Base-by-base conservation (phyloP, 2,113 vertebrate genomes). In the Catharus minimus region DNA sequence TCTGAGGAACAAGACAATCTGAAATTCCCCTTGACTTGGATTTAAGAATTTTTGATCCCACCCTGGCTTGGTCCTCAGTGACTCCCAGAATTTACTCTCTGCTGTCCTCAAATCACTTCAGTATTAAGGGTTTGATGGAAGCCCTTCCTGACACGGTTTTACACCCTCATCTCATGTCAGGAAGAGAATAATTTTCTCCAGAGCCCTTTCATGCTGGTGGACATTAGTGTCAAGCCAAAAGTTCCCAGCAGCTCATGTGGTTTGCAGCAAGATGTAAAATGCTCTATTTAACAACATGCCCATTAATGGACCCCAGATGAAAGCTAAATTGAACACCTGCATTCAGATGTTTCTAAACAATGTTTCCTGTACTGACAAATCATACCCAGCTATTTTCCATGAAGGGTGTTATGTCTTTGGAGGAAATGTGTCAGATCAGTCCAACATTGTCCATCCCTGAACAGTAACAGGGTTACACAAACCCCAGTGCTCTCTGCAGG, bases 311-410 rank as follows among this genome's bases (percentile, higher is more conserved):
- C 28, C 44, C 53, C 55, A 47, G 39, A 90, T 79, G 69, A 93
- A 93, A 92, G 85, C 85, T 60, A 49, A 96, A 94, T 89, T 74
- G 77, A 93, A 83, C 64, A 91, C 49, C 61, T 87, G 82, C 82
- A 75, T 82, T 88, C 68, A 43, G 68, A 76, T 67, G 86, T 56
- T 88, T 65, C 66, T 65, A 71, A 92, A 69, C 30, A 57, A 55
- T 5, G 15, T 78, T 88, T 86, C 53, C 82, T 87, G 27, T 5
- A 52, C 62, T 74, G 87, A 85, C 61, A 81, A 61, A 67, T 50
- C 77, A 57, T 13, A 89, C 88, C 91, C 27, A 81, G 84, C 71
- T 91, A 82, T 90, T 94, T 95, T 52, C 74, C 79, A 11, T 26
- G 57, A 91, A 17, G 85, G 41, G 65, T 17, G 12, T 88, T 88